Evolutionary conservation across 2,888 invertebrate species (phyloP), one percentile per base, ranked within the genome.

Genomic region (Liodrosophila aerea): DNA sequence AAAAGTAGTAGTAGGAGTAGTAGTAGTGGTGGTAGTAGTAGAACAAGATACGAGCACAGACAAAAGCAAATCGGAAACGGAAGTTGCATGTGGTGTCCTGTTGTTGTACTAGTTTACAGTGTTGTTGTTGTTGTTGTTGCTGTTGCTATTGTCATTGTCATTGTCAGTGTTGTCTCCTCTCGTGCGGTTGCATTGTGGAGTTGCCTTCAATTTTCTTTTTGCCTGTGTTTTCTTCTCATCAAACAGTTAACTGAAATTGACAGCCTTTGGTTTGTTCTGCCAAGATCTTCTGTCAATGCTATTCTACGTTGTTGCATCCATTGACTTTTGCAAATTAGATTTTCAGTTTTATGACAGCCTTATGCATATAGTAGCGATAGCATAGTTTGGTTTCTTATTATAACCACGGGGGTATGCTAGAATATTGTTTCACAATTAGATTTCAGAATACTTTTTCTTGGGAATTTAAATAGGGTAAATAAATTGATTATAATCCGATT

Each of bases 41-140:
- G 29, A 34, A 51, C 40, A 52, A 34, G 41, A 41, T 31, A 56
- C 44, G 33, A 33, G 27, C n/a, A 27, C 34, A 54, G 56, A 76
- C 76, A 85, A 85, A 82, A 72, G 72, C 80, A 65, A 65, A 83
- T 62, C 76, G 84, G 84, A 85, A 78, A 68, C 76, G 78, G 86
- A 83, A 84, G 86, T 73, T 78, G 76, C 86, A 83, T 78, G 73
- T 63, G 85, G 80, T 57, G 54, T 53, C 43, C 41, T 58, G 62
- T 50, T 47, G 5, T 39, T 16, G 15, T 29, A 11, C 13, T 36
- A 15, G 18, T 33, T 29, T 9, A 37, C 12, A 13, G 7, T 46
- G 50, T 13, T 39, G 31, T n/a, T 39, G 30, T 41, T 33, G 40
- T 43, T 22, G 44, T 30, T 31, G 33, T 40, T 30, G 30, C 30